Conservation (phyloP, 2,888 invertebrate genomes). For the Melinaea marsaeus region DNA sequence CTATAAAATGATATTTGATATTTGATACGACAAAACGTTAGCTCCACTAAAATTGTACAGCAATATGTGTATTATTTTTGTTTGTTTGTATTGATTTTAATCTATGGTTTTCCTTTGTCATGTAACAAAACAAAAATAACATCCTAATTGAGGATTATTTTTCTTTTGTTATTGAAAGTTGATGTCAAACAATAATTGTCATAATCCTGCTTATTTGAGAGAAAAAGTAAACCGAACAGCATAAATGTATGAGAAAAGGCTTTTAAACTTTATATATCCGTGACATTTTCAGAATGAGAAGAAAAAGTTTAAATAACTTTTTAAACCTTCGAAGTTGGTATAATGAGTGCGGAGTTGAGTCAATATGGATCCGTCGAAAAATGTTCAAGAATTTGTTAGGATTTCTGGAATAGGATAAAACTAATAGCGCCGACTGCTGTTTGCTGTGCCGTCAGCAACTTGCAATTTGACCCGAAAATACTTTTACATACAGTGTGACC, state of each 20-base stretch:
- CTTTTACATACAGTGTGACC: conserved; percentile 30
- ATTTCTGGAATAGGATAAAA: conserved; percentile 30
- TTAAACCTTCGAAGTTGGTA: conserved; percentile 29
- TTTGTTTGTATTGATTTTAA: too few relatives aligned
- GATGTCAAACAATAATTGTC: too few relatives aligned
- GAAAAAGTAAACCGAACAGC: too few relatives aligned
- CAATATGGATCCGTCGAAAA: conserved; percentile 4
- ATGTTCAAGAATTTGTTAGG: conserved; percentile 16
- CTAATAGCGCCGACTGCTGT: conserved; percentile 32
- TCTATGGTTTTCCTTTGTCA: too few relatives aligned
- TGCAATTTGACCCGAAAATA: conserved; percentile 35
- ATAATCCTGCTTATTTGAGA: too few relatives aligned
- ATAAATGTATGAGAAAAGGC: conserved; percentile 11
- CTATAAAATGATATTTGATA: conserved; percentile 5
- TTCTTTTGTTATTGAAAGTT: too few relatives aligned
- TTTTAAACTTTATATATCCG: conserved; percentile 12
- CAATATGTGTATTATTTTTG: neutral
- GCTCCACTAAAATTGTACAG: neutral
- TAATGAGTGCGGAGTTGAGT: conserved; percentile 21
- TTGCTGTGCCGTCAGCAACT: conserved; percentile 34
- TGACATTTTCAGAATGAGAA: conserved; percentile 16
- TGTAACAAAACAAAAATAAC: too few relatives aligned
- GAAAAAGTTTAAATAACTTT: conserved; percentile 33
- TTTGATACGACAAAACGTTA: neutral
- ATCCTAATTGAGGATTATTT: too few relatives aligned